Evolutionary conservation across 2,113 vertebrate genomes (phyloP).

Genomic region (Poeciliopsis prolifica): DNA sequence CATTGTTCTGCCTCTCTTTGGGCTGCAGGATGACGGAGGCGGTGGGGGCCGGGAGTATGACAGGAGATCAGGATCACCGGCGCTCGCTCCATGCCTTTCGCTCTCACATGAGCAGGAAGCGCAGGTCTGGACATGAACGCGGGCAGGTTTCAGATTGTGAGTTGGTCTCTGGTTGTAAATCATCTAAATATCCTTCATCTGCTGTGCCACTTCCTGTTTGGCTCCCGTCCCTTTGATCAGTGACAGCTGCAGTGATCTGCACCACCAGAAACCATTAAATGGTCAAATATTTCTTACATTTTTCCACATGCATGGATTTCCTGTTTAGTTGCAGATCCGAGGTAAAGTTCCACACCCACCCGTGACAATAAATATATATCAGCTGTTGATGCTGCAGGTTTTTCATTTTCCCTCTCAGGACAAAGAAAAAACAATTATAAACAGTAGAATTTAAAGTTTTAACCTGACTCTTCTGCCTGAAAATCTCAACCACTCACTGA

Average conservation of each 20-base stretch:
- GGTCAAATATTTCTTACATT: too few species aligned
- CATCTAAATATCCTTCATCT: conserved; percentile 25
- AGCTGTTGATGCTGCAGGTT: too few species aligned
- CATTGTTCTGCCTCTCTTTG: conserved; percentile 69
- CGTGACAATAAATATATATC: too few species aligned
- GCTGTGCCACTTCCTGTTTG: conserved; percentile 32
- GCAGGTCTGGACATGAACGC: conserved; percentile 56
- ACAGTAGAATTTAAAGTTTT: background rate
- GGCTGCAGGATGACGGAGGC: conserved; percentile 27
- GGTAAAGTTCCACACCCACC: too few species aligned
- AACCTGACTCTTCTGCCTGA: background rate
- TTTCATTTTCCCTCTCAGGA: too few species aligned
- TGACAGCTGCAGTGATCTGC: conserved; percentile 1
- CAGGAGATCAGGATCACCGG: conserved; percentile 48
- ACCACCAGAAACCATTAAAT: background rate
- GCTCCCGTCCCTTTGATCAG: conserved; percentile 28
- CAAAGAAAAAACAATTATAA: background rate
- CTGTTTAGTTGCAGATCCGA: too few species aligned
- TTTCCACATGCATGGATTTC: too few species aligned
- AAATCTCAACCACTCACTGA: background rate
- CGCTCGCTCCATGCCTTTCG: conserved; percentile 19
- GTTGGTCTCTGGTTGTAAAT: conserved; percentile 23
- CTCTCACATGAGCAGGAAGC: background rate
- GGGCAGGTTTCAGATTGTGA: background rate
- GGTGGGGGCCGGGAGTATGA: background rate